Evolutionary conservation across 2,113 vertebrate genomes (phyloP), one percentile per base, ranked within the genome.

Genomic region (Xenopus laevis): DNA sequence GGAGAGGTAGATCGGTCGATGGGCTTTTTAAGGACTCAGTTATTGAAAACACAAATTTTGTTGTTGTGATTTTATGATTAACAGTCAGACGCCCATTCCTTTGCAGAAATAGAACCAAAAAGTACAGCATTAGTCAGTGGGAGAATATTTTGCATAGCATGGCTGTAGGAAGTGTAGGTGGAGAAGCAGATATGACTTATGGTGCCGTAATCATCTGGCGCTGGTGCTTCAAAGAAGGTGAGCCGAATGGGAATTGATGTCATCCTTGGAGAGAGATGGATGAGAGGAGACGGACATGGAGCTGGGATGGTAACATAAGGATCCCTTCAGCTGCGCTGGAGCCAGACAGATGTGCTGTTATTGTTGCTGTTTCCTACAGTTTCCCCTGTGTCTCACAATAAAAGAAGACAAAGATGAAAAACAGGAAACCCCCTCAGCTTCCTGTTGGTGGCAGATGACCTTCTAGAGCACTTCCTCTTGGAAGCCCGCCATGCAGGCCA

Each of bases 391-490:
- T 57, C 60, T 70, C 33, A 10, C 50, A 68, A n/a, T 17, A 30
- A 52, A 53, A 53, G 21, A 53, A 62, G 65, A 62, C 65, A 59
- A 21, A 63, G 46, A 77, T 57, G 74, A 77, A 77, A 77, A 77
- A 77, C 74, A 77, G 74, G 74, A 77, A 77, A 47, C 59, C 58
- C 53, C 46, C 59, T 77, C 59, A 57, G 46, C 74, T 77, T 77
- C 74, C 74, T 77, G 74, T 40, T 77, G 46, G 58, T 57, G 30
- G 74, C 3, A 64, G 74, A 77, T 77, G 74, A 57, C 67, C 74
- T 77, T 68, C 73, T 62, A 27, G 63, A 62, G 47, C 13, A 27
- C 57, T 75, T 77, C 74, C 74, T 77, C 59, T 77, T 70, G 67
- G 74, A 57, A 11, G 16, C 23, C 59, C 27, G 74, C 74, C 74